Percentiles rank a stretch among this genome's conserved stretches.
Conservation (phyloP, 2,888 invertebrate species). For the Apamea epomidion region DNA sequence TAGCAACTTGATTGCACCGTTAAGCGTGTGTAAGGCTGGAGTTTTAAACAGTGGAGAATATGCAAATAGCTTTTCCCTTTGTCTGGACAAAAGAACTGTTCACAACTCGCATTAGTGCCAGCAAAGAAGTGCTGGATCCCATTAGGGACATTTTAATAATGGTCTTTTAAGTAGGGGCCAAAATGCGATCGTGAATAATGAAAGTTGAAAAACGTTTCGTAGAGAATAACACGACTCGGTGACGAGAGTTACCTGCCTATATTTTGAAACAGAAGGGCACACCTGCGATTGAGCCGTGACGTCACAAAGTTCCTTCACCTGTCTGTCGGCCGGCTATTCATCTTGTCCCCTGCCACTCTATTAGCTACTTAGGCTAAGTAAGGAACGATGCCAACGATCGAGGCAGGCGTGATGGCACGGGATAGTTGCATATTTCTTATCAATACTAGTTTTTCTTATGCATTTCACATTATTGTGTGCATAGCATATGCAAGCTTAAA, state of each 20-base stretch:
- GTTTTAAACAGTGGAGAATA: slow-evolving; percentile 74
- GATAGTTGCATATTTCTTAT: slow-evolving; percentile 48
- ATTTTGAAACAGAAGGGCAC: slow-evolving; percentile 75
- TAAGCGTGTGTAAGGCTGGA: slow-evolving; percentile 69
- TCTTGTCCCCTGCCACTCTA: slow-evolving; percentile 70
- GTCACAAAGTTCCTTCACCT: slow-evolving; percentile 83
- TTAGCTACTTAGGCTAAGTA: slow-evolving; percentile 69
- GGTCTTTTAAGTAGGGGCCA: slow-evolving; percentile 68
- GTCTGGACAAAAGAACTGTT: slow-evolving; percentile 79
- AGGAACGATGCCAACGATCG: slow-evolving; percentile 68
- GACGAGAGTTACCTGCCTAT: slow-evolving; percentile 68
- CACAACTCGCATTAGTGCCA: slow-evolving; percentile 79
- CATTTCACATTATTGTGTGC: slow-evolving; percentile 3
- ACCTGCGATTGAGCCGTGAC: slow-evolving; percentile 78
- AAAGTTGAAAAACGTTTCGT: slow-evolving; percentile 68
- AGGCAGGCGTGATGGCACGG: slow-evolving; percentile 50
- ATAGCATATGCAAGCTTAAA: not conserved
- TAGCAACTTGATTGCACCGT: slow-evolving; percentile 61
- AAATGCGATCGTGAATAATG: slow-evolving; percentile 66
- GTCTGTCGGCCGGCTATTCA: slow-evolving; percentile 73
- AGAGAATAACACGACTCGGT: slow-evolving; percentile 52
- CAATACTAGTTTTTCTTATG: slow-evolving; percentile 1
- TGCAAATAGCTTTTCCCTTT: slow-evolving; percentile 77
- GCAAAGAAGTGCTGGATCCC: slow-evolving; percentile 74
- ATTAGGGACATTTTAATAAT: slow-evolving; percentile 77